A percentile compares a stretch with the other conserved stretches of the same genome.
Conservation (phyloP, 2,888 invertebrate species). For the Neoitamus cyanurus region DNA sequence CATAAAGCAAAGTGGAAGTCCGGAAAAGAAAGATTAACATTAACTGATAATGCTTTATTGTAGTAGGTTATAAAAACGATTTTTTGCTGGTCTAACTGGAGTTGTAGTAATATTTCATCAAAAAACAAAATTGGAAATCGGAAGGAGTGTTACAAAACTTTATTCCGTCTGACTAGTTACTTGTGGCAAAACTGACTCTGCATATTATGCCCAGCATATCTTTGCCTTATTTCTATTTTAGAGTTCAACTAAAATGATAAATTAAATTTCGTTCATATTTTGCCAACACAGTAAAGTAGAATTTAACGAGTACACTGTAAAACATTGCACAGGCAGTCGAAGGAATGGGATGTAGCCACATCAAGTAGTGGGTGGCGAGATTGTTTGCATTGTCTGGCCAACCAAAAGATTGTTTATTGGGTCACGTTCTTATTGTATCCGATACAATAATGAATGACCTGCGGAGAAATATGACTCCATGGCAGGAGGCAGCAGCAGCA, state of each 20-base stretch:
- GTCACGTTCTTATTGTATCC: constrained; percentile 57
- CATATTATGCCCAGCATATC: too few species aligned
- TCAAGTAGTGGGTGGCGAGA: constrained; percentile 5
- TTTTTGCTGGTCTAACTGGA: too few species aligned
- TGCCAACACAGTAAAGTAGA: constrained; percentile 6
- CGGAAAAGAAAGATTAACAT: background rate
- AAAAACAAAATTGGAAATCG: too few species aligned
- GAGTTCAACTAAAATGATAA: too few species aligned
- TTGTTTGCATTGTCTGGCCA: constrained; percentile 50
- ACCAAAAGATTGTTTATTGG: constrained; percentile 56
- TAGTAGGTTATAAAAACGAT: too few species aligned
- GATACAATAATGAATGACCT: constrained; percentile 56
- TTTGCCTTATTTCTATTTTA: too few species aligned
- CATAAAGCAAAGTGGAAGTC: too few species aligned
- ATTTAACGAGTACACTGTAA: background rate
- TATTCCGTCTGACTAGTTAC: too few species aligned
- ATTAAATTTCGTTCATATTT: background rate
- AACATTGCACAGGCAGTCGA: background rate
- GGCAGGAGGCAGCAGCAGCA: constrained; percentile 2
- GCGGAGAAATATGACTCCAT: constrained; percentile 46
- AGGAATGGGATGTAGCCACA: background rate
- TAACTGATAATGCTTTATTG: too few species aligned
- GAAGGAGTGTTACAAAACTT: too few species aligned
- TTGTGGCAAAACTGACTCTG: too few species aligned
- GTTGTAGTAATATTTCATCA: too few species aligned